These are phyloP conservation scores for Natrix natrix DNA, from an alignment of 2,797 vertebrate genomes.

Conservation along the genomic window DNA sequence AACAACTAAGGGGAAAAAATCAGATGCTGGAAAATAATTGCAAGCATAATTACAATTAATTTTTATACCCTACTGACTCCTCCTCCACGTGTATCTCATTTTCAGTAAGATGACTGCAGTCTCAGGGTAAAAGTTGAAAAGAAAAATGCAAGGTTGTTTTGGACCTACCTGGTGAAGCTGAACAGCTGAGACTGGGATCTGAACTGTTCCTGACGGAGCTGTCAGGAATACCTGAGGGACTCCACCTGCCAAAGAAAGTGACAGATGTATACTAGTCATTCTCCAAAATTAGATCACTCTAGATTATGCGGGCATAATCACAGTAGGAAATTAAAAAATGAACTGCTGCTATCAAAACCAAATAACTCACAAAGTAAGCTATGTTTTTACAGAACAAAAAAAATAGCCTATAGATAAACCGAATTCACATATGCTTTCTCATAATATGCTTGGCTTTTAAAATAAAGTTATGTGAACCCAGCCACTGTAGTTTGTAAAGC, in stretches of 20 bases:
- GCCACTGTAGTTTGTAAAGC: neutral
- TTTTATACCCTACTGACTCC: neutral
- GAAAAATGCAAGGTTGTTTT: neutral
- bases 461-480: neutral
- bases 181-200: constrained; percentile 95
- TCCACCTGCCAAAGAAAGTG: constrained; percentile 65
- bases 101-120: neutral
- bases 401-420: neutral
- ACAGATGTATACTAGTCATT: neutral
- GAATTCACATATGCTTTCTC: neutral
- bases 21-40: neutral
- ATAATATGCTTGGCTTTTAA: neutral
- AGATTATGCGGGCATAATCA: neutral
- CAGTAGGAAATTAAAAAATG: neutral
- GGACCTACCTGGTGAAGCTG: constrained; percentile 94
- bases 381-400: neutral
- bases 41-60: neutral
- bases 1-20: neutral
- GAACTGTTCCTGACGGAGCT: constrained; percentile 91
- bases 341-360: neutral
- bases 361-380: neutral
- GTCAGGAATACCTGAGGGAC: constrained; percentile 96
- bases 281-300: neutral
- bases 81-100: neutral
- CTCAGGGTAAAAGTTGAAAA: neutral